Evolutionary conservation across 2,797 vertebrate genomes (phyloP).

Genomic region (Emys orbicularis): DNA sequence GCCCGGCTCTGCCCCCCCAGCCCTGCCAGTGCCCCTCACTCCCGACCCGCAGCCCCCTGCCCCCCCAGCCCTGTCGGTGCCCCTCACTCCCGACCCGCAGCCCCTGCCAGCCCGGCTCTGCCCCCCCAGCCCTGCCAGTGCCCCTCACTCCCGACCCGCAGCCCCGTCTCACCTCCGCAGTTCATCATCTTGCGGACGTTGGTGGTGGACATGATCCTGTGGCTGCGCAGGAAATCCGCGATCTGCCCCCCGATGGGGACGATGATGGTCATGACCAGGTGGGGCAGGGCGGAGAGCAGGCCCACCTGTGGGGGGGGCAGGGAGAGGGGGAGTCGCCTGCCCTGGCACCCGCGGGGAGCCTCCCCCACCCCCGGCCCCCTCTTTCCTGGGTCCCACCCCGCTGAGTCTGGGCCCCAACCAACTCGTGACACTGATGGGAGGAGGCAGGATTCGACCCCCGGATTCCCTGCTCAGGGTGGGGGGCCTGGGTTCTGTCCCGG

Average conservation of each 20-base stretch:
- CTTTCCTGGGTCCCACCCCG: not conserved
- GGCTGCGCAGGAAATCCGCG: constrained; percentile 88
- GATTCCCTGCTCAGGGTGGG: not conserved
- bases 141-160: not conserved
- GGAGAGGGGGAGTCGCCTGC: not conserved
- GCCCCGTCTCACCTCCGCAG: constrained; percentile 87
- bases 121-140: not conserved
- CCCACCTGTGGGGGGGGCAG: constrained; percentile 84
- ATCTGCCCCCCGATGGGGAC: constrained; percentile 94
- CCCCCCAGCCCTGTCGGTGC: not conserved
- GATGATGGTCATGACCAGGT: constrained; percentile 95
- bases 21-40: not conserved
- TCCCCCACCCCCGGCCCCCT: not conserved
- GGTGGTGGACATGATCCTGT: constrained; percentile 92
- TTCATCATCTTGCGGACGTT: constrained; percentile 96
- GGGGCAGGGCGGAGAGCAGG: constrained; percentile 91
- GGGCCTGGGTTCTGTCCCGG: not conserved
- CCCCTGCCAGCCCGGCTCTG: no score
- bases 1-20: no score
- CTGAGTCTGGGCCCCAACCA: not conserved
- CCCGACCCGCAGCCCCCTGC: not conserved
- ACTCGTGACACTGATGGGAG: not conserved
- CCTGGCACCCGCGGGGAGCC: not conserved
- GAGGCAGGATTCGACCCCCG: not conserved
- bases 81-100: not conserved